Evolutionary conservation across 2,888 invertebrate species (phyloP), one percentile per base, ranked within the genome.

Genomic region (Sphaerophoria taeniata): DNA sequence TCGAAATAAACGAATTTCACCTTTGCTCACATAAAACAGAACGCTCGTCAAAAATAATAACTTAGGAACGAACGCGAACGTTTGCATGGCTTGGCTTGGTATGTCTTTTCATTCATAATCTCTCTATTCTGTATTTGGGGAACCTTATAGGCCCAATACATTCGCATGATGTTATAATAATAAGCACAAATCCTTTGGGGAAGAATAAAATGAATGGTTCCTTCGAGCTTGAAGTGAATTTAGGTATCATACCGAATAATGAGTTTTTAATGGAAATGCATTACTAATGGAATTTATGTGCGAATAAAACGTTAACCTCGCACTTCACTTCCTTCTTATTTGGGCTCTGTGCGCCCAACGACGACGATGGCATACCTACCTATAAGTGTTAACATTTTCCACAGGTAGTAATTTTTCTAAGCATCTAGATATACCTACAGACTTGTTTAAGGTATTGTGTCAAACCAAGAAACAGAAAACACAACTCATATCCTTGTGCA

Each of bases 261-360:
- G 73, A 69, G 69, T 43, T 83, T 83, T 83, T 83, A 83, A 83
- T 83, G 82, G 82, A 83, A 83, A 78, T 78, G 69, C 82, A 83
- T 83, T 78, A 83, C 78, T 78, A 63, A 63, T 55, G 56, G 56
- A 83, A 69, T 83, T 83, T 83, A 83, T 83, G 82, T 67, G 56
- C 73, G 56, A 83, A 83, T 78, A 83, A 73, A 78, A 61, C 73
- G 73, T 78, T 73, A 24, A 24, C 11, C 49, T 36, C 34, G 45
- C 58, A 45, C 49, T 65, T 43, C 61, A 49, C 63, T 43, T 43
- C 0, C 9, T 43, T 12, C 12, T 9, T 12, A 7, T 43, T 7
- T 39, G 7, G 39, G 6, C 9, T 6, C 43, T 6, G 24, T 24
- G 24, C 24, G 24, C 24, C 24, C 24, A 2, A 2, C 24, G 24